Conservation (phyloP, 2,888 invertebrate species). For the Rotaria socialis region DNA sequence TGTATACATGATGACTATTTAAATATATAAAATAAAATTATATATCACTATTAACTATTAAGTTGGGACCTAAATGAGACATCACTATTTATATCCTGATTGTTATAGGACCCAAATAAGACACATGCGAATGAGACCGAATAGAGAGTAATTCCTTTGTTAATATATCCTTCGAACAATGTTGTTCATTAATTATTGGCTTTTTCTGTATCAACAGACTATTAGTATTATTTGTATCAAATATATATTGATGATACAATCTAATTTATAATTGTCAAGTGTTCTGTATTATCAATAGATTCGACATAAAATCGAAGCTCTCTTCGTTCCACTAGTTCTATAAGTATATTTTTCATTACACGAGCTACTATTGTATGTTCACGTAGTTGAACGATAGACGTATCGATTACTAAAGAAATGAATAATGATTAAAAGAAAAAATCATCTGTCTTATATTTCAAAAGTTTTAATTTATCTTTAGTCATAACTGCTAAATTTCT, state of each 20-base stretch:
- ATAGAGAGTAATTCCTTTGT: too few species aligned
- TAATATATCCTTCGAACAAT: background rate
- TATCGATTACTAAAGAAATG: background rate
- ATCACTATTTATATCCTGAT: too few species aligned
- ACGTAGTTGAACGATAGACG: background rate
- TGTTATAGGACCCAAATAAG: too few species aligned
- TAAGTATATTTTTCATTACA: background rate
- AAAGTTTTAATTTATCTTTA: background rate
- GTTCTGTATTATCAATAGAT: background rate
- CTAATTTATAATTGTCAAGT: background rate
- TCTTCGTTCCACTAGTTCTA: background rate
- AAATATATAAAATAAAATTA: too few species aligned
- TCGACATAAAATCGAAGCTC: background rate
- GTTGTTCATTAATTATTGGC: background rate
- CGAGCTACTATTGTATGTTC: background rate
- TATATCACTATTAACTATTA: too few species aligned
- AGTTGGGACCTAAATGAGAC: too few species aligned
- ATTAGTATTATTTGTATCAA: background rate
- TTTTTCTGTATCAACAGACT: background rate
- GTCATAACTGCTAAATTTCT: background rate
- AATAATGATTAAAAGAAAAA: background rate
- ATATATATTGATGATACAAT: background rate
- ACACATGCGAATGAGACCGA: too few species aligned
- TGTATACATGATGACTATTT: too few species aligned
- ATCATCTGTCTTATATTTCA: background rate